Base-by-base conservation (phyloP, 2,888 invertebrate genomes). In the Steinernema hermaphroditum region DNA sequence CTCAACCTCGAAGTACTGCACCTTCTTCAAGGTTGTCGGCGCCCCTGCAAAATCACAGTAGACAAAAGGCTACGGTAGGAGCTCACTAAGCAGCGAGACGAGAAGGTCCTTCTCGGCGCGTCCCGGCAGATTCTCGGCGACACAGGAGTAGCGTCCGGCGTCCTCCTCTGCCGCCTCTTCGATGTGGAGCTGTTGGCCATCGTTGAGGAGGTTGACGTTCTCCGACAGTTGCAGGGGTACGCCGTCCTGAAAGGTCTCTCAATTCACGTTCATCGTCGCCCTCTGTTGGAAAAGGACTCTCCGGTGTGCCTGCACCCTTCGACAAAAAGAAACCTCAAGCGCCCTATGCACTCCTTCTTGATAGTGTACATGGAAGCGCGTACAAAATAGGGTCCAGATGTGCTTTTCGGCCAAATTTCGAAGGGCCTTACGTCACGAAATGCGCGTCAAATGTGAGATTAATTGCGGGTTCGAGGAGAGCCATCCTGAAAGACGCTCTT, bases 111-210 rank as follows among this genome's bases (percentile, higher is more conserved):
- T 90, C 19, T 88, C 86, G 16, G 85, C 87, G 41, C 89, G 88
- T 0, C 91, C 91, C 79, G 89, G 89, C 46, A 88, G 84, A 82
- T 91, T 91, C 72, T 85, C 87, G 0, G 90, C 91, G 16, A 88
- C 80, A 80, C 91, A 91, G 1, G 88, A 89, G 82, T 91, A 91
- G 24, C 89, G 87, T 0, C 91, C 91, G 62, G 90, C 89, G 82
- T 81, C 77, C 9, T 46, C 49, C 16, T 77, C 74, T 19, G 68
- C 57, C 43, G 79, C 78, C 49, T 78, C 77, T 24, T 80, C 81
- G 57, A 83, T 80, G 72, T 77, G 75, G 49, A 81, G 69, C 49
- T 83, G 82, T 46, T 83, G 84, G 19, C 70, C 68, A 34, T 84
- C 78, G 69, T 81, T 80, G 57, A 83, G 73, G 76, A 82, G 62